A percentile compares a stretch with the other conserved stretches of the same genome.
These are phyloP conservation scores for Lacanobia oleracea DNA, from an alignment of 2,888 invertebrate species.

Conservation along the genomic window DNA sequence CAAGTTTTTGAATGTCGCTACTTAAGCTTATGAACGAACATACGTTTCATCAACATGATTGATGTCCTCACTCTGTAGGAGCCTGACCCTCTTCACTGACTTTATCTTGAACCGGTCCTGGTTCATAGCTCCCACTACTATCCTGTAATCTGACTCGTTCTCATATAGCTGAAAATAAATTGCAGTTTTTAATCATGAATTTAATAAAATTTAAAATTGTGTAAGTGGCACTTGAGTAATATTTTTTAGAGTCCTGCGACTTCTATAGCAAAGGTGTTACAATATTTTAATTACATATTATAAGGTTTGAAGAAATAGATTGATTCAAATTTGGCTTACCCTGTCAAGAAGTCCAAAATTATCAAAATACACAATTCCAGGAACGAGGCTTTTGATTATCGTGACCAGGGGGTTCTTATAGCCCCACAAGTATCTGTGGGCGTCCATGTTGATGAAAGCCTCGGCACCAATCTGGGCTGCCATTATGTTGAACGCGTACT, in stretches of 20 bases:
- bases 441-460: slow-evolving; percentile 83
- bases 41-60: slow-evolving; percentile 63
- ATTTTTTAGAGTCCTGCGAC: too few relatives aligned
- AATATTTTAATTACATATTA: too few relatives aligned
- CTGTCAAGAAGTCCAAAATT: slow-evolving; percentile 94
- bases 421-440: slow-evolving; percentile 62
- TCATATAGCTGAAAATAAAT: slow-evolving; percentile 62
- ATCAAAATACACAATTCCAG: slow-evolving; percentile 93
- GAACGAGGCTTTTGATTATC: slow-evolving; percentile 71
- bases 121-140: slow-evolving; percentile 63
- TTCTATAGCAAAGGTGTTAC: too few relatives aligned
- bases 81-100: slow-evolving; percentile 66
- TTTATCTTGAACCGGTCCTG: slow-evolving; percentile 70
- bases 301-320: too few relatives aligned
- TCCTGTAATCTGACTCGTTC: slow-evolving; percentile 60
- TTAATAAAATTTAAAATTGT: too few relatives aligned
- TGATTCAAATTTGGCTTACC: slow-evolving; percentile 80
- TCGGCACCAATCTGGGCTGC: slow-evolving; percentile 89
- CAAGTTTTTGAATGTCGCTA: neutral
- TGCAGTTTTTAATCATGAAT: too few relatives aligned
- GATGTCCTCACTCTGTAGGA: slow-evolving; percentile 24
- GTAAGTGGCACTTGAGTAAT: too few relatives aligned
- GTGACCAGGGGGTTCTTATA: slow-evolving; percentile 60
- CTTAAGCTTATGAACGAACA: neutral
- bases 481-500: slow-evolving; percentile 91